phyloP scores from a whole-genome alignment of 2,113 vertebrate genomes.

The Salvator merianae region DNA sequence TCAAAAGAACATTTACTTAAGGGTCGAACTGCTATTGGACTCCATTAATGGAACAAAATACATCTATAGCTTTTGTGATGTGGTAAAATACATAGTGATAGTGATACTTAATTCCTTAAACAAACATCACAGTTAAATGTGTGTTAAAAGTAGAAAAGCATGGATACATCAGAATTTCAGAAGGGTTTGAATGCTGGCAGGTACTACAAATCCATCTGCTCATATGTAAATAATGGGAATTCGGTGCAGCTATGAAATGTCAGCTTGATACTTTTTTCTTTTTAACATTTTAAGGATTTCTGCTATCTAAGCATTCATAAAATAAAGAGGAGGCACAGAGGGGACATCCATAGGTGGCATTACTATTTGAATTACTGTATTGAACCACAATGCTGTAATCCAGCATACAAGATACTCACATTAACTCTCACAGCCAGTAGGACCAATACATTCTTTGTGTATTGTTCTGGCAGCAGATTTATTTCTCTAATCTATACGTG shows the following conservation, averaged over 20 bases:
- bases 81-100: background rate
- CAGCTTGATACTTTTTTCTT: rapidly evolving
- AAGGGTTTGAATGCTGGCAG: background rate
- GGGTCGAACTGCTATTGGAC: background rate
- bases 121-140: background rate
- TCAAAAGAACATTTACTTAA: background rate
- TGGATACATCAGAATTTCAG: background rate
- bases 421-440: background rate
- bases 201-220: background rate
- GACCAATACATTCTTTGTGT: conserved; percentile 4
- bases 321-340: background rate
- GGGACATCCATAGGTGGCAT: background rate
- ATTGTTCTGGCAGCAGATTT: conserved; percentile 9
- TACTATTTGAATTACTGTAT: background rate
- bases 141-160: background rate
- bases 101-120: too few relatives aligned
- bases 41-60: background rate
- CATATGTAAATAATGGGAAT: conserved; percentile 5
- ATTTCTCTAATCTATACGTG: conserved; percentile 11
- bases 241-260: background rate
- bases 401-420: background rate
- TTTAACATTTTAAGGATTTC: background rate
- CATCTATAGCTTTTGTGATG: conserved; percentile 13
- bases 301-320: background rate
- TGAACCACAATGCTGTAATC: background rate